Conservation (phyloP, 2,113 vertebrate species). For the Lontra canadensis region DNA sequence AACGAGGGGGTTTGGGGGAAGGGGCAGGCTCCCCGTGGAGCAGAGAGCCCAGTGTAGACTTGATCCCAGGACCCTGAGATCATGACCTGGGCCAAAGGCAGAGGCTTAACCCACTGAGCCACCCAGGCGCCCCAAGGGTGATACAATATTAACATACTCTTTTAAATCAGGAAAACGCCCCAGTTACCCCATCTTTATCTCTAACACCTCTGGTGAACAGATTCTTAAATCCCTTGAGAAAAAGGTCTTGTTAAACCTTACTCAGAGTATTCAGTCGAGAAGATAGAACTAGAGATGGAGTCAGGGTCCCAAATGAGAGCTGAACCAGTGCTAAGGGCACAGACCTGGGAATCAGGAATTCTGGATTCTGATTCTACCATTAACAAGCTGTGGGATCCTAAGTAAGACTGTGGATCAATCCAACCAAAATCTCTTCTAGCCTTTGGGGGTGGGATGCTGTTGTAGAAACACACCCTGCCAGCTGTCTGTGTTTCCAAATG, state of each 20-base stretch:
- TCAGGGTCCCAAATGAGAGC: neutral
- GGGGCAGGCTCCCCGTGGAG: too few species aligned
- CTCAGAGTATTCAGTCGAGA: neutral
- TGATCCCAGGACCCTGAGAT: too few species aligned
- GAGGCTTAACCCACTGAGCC: too few species aligned
- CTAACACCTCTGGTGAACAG: conserved; percentile 7
- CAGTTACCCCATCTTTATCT: neutral
- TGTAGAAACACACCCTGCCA: neutral
- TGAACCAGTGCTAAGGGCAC: neutral
- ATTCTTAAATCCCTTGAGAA: conserved; percentile 1
- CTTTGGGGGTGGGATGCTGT: neutral
- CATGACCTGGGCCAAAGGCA: too few species aligned
- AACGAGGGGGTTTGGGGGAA: too few species aligned
- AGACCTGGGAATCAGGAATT: neutral
- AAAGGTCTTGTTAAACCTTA: neutral
- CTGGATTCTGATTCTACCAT: neutral
- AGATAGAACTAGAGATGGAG: neutral
- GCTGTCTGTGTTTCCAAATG: neutral
- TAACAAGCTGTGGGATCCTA: neutral
- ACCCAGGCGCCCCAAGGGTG: too few species aligned
- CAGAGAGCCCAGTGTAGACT: too few species aligned
- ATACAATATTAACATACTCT: neutral
- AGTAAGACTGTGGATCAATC: neutral
- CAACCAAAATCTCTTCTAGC: neutral
- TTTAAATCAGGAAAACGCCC: conserved; percentile 32